phyloP scores from a whole-genome alignment of 53 echinoderm and acorn worm species.

The Holothuria scabra region DNA sequence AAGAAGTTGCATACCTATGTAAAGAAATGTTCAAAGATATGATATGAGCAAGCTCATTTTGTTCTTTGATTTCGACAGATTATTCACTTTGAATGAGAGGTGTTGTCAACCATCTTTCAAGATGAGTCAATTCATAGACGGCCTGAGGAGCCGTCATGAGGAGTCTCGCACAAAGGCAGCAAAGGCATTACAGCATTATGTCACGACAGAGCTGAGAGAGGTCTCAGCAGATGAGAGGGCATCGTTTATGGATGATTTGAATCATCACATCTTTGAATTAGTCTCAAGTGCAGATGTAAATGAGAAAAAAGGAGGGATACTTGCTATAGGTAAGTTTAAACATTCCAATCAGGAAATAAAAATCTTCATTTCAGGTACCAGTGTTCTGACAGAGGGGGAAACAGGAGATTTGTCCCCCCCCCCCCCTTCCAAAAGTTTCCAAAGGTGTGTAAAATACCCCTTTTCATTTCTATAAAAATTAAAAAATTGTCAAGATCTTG shows the following conservation, averaged over 20 bases:
- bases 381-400: no score
- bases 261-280: slow-evolving; percentile 92
- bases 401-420: no score
- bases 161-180: slow-evolving; percentile 87
- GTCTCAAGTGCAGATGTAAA: slow-evolving; percentile 96
- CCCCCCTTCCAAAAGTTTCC: no score
- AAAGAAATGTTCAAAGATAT: no score
- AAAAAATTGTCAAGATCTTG: no score
- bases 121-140: slow-evolving; percentile 88
- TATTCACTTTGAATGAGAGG: neutral
- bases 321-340: slow-evolving; percentile 81
- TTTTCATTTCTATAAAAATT: no score
- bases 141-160: slow-evolving; percentile 91
- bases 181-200: slow-evolving; percentile 94
- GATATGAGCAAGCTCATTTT: no score
- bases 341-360: no score
- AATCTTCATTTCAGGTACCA: no score
- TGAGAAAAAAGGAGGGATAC: slow-evolving; percentile 96
- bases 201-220: slow-evolving; percentile 94
- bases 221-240: slow-evolving; percentile 94
- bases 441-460: no score
- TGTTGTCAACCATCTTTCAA: slow-evolving; percentile 1
- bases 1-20: no score
- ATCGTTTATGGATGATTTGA: slow-evolving; percentile 91
- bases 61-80: neutral